These are phyloP conservation scores for Corythornis vintsioides DNA, from an alignment of 2,113 vertebrate genomes.

Conservation along the genomic window DNA sequence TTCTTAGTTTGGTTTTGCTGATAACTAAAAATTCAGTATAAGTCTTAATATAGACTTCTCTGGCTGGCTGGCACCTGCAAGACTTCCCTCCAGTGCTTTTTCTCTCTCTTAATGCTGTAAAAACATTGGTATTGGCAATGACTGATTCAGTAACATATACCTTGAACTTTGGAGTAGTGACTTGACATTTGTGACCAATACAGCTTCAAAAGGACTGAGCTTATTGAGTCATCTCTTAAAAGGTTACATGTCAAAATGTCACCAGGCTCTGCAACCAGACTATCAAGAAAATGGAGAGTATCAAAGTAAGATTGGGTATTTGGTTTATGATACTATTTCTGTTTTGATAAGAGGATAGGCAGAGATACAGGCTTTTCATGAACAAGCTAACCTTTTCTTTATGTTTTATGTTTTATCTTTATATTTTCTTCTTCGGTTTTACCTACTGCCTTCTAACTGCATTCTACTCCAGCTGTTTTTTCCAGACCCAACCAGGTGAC, in stretches of 20 bases:
- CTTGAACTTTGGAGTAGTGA: background rate
- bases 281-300: background rate
- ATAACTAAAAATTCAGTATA: slow-evolving; percentile 28
- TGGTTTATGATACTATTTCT: background rate
- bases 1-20: slow-evolving; percentile 49
- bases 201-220: background rate
- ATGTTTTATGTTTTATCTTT: background rate
- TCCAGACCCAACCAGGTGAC: background rate
- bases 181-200: background rate
- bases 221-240: background rate
- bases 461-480: background rate
- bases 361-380: background rate
- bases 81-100: background rate
- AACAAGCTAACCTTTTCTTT: background rate
- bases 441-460: background rate
- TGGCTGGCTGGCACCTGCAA: slow-evolving; percentile 12
- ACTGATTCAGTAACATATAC: background rate
- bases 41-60: slow-evolving; percentile 13
- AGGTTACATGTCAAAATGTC: background rate
- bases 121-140: background rate
- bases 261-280: background rate
- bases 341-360: background rate
- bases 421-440: background rate
- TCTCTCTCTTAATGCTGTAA: background rate
- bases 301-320: background rate